Conservation (phyloP, 2,888 invertebrate genomes). For the Apamea monoglypha region DNA sequence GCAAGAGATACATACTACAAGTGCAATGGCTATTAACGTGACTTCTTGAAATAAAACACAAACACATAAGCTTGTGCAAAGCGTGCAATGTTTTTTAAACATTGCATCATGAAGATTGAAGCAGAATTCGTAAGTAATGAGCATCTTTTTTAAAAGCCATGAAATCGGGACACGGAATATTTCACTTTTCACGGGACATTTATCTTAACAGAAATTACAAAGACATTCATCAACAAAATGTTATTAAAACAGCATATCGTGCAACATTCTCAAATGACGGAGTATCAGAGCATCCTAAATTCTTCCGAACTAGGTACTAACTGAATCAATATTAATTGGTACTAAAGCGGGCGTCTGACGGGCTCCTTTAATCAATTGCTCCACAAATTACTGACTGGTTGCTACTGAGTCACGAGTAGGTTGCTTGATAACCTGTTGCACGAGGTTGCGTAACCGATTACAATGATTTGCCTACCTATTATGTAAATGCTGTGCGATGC, state of each 20-base stretch:
- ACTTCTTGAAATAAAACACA: neutral
- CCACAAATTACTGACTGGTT: constrained; percentile 44
- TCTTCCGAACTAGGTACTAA: constrained; percentile 67
- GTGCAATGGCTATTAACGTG: neutral
- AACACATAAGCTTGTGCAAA: neutral
- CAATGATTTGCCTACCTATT: constrained; percentile 2
- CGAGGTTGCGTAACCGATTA: constrained; percentile 43
- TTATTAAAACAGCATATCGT: neutral
- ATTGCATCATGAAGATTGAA: neutral
- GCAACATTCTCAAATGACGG: constrained; percentile 31
- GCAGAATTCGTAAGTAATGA: neutral
- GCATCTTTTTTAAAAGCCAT: neutral
- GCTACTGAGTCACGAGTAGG: constrained; percentile 25
- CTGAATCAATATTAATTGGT: constrained; percentile 75
- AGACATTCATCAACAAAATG: constrained; percentile 24
- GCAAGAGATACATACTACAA: neutral
- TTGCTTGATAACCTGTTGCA: constrained; percentile 34
- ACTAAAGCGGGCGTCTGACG: constrained; percentile 57
- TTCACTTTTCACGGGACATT: no score
- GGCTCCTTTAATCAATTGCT: constrained; percentile 70
- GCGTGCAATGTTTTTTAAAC: neutral
- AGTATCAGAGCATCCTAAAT: constrained; percentile 57
- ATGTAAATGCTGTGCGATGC: neutral
- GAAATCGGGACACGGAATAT: neutral
- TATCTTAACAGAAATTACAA: constrained; percentile 13